Evolutionary conservation across 2,888 invertebrate species (phyloP).

Genomic region (Gastrophysa polygoni): DNA sequence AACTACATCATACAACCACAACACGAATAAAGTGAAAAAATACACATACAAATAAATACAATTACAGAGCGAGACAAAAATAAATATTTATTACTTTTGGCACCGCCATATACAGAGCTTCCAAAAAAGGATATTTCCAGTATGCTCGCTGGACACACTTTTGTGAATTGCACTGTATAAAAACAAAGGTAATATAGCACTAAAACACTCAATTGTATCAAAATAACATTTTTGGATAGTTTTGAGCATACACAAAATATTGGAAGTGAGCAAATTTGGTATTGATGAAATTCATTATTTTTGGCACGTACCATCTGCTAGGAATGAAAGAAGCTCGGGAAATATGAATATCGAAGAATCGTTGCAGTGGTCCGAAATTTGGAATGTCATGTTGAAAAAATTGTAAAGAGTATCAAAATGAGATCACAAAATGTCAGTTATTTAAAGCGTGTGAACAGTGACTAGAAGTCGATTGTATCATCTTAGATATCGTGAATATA

Average conservation of each 20-base stretch:
- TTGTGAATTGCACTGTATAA: conserved; percentile 11
- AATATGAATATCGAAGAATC: conserved; percentile 4
- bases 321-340: neutral
- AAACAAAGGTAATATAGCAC: conserved; percentile 38
- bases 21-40: conserved; percentile 43
- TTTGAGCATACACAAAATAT: conserved; percentile 28
- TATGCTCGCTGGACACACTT: neutral
- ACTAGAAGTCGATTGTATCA: conserved; percentile 40
- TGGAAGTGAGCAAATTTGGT: conserved; percentile 38
- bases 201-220: conserved; percentile 43
- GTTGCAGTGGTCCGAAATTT: conserved; percentile 12
- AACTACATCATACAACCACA: conserved; percentile 44
- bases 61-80: conserved; percentile 34
- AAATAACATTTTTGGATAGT: conserved; percentile 39
- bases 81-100: conserved; percentile 7
- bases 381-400: conserved; percentile 14
- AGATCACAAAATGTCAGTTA: conserved; percentile 39
- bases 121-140: neutral
- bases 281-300: conserved; percentile 23
- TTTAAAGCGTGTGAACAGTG: conserved; percentile 39
- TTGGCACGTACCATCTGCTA: conserved; percentile 39
- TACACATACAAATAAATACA: conserved; percentile 45
- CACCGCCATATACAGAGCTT: neutral
- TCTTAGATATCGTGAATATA: neutral
- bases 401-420: conserved; percentile 29